These are phyloP conservation scores for Micropoecilia bifurca DNA, from an alignment of 2,797 vertebrate genomes.

Conservation along the genomic window DNA sequence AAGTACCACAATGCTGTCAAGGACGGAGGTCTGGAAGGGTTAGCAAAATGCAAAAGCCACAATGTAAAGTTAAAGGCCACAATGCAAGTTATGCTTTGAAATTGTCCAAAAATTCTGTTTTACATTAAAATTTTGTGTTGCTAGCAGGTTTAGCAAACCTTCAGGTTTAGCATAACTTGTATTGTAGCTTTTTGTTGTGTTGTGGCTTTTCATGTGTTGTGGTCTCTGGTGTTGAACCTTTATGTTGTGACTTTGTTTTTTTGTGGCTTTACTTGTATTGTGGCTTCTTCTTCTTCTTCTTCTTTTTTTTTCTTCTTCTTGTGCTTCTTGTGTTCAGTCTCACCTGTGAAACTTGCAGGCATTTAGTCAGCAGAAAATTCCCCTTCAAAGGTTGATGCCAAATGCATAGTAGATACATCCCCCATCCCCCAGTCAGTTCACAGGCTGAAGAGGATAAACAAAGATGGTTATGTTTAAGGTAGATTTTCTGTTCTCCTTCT, in stretches of 20 bases:
- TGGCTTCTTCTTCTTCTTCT: not conserved
- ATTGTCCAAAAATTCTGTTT: not conserved
- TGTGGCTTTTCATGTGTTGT: not conserved
- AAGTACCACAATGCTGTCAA: not conserved
- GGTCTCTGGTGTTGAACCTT: no score
- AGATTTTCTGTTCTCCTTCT: not conserved
- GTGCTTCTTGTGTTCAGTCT: not conserved
- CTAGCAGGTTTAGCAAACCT: no score
- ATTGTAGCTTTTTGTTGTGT: not conserved
- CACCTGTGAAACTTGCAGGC: not conserved
- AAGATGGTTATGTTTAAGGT: not conserved
- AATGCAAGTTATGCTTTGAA: not conserved
- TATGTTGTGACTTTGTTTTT: no score
- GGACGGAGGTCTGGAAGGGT: not conserved
- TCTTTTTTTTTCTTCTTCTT: not conserved
- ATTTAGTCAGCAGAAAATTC: not conserved
- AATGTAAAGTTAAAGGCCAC: not conserved
- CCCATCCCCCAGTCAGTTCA: not conserved
- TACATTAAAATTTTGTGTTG: no score
- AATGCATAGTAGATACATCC: not conserved
- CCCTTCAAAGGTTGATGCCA: not conserved
- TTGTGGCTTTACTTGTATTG: no score
- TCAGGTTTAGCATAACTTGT: not conserved
- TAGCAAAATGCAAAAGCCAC: not conserved
- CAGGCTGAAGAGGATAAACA: not conserved